Evolutionary conservation across 2,113 vertebrate species (phyloP).

Genomic region (Actinemys pallida): DNA sequence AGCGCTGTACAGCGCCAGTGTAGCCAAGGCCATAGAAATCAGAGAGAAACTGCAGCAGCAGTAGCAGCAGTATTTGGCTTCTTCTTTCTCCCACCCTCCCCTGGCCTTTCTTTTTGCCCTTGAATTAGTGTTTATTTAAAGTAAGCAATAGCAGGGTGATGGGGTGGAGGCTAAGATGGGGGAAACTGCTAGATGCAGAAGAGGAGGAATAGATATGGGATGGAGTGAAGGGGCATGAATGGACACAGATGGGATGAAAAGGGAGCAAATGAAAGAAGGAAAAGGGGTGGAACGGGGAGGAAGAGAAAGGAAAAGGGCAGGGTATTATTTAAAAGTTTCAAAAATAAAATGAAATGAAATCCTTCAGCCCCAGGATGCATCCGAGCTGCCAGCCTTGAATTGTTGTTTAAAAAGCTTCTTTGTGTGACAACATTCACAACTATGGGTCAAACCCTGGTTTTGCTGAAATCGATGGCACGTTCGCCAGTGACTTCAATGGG

Average conservation of each 20-base stretch:
- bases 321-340: not conserved
- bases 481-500: not conserved
- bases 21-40: not conserved
- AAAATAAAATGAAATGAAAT: constrained; percentile 37
- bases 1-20: too few species aligned
- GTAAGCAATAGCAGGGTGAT: not conserved
- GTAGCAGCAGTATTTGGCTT: not conserved
- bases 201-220: not conserved
- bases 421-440: constrained; percentile 47
- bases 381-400: constrained; percentile 25
- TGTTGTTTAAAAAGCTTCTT: constrained; percentile 31
- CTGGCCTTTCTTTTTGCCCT: constrained; percentile 31
- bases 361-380: constrained; percentile 1
- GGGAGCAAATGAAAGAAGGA: not conserved
- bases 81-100: not conserved
- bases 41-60: constrained; percentile 11
- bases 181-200: not conserved
- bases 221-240: not conserved
- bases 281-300: not conserved
- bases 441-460: not conserved
- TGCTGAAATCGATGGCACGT: not conserved
- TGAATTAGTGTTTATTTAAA: constrained; percentile 42
- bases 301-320: constrained; percentile 20
- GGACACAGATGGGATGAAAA: not conserved
- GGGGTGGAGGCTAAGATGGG: not conserved